Conservation (phyloP, 1,140 invertebrate species). For the Papilio dardanus region DNA sequence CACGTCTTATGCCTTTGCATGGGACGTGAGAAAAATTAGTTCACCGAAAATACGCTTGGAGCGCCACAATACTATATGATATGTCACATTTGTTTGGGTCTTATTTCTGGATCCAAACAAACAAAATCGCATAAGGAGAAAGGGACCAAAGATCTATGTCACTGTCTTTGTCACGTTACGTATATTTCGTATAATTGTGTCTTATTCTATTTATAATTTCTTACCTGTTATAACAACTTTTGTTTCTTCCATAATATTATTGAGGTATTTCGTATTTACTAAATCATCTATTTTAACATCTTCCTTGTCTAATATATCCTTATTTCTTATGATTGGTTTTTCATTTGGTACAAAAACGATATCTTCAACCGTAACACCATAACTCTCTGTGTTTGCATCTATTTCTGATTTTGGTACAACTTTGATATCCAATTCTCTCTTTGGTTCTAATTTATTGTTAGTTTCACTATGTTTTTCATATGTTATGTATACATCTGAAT, state of each 20-base stretch:
- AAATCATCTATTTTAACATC: conserved; percentile 14
- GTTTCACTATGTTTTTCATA: conserved; percentile 51
- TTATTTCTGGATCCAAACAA: no score
- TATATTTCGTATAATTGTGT: no score
- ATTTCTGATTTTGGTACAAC: neutral
- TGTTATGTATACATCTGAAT: conserved; percentile 52
- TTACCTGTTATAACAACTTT: conserved; percentile 42
- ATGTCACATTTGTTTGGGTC: no score
- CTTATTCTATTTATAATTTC: no score
- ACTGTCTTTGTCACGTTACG: no score
- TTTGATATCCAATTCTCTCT: neutral
- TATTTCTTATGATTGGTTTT: conserved; percentile 44
- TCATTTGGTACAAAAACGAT: conserved; percentile 61
- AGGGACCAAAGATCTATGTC: no score
- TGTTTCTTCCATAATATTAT: conserved; percentile 46
- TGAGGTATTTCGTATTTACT: conserved; percentile 41
- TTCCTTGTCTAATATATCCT: conserved; percentile 33
- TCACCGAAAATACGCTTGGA: no score
- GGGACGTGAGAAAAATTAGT: no score
- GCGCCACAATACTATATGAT: no score
- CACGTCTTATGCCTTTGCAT: no score
- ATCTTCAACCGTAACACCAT: conserved; percentile 36
- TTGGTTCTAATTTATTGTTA: neutral
- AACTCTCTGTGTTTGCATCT: conserved; percentile 6
- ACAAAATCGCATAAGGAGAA: no score